Evolutionary conservation across 1,140 invertebrate species (phyloP).

Genomic region (Tetramorium alpestre): DNA sequence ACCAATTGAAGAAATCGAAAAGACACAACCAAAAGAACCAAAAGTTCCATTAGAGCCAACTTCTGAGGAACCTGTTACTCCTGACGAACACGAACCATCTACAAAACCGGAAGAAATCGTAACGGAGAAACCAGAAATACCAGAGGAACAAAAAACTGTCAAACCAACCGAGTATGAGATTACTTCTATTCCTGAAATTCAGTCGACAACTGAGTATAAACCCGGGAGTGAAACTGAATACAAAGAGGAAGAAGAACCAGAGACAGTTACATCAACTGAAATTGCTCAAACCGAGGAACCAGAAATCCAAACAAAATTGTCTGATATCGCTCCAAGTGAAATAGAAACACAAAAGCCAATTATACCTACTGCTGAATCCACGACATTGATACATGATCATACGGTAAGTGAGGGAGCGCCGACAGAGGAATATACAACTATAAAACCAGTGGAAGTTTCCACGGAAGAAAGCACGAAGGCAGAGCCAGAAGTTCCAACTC

Average conservation of each 20-base stretch:
- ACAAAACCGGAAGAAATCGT: conserved; percentile 23
- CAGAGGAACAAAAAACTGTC: conserved; percentile 12
- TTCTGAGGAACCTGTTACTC: conserved; percentile 26
- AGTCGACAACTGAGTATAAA: conserved; percentile 10
- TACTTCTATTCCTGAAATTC: conserved; percentile 36
- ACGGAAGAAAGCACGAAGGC: conserved; percentile 48
- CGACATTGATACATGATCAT: conserved; percentile 16
- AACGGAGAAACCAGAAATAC: conserved; percentile 7
- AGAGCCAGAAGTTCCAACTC: conserved; percentile 16
- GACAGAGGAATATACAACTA: conserved; percentile 11
- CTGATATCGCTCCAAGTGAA: conserved; percentile 22
- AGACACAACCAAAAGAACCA: conserved; percentile 20
- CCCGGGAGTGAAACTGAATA: conserved; percentile 16
- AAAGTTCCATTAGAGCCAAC: background rate
- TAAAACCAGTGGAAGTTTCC: conserved; percentile 34
- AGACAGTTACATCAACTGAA: conserved; percentile 41
- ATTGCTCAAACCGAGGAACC: conserved; percentile 53
- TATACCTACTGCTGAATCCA: conserved; percentile 11
- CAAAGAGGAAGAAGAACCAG: conserved; percentile 41
- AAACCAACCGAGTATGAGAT: conserved; percentile 16
- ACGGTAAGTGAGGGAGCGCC: conserved; percentile 40
- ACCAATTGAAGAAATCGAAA: background rate
- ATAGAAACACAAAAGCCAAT: conserved; percentile 54
- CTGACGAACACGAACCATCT: conserved; percentile 11
- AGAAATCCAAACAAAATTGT: conserved; percentile 56